Base-by-base conservation (phyloP, 2,797 vertebrate species). In the Okamejei kenojei region DNA sequence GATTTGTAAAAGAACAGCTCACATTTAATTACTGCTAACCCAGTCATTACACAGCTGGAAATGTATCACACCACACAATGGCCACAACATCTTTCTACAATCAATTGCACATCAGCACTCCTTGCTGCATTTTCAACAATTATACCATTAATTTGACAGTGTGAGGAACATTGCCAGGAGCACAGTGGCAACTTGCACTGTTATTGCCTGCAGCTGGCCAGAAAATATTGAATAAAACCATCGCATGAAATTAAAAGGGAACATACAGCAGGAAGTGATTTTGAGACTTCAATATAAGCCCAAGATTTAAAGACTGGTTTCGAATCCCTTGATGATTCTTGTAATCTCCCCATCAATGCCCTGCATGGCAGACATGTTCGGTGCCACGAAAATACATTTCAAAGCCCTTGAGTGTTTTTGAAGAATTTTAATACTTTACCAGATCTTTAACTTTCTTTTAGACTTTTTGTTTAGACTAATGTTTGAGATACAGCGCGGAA, bases 231-330 rank as follows among this genome's bases (percentile, higher is more conserved):
- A 61, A 84, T 84, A 13, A 84, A 84, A n/a, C 26, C 81, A n/a
- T 88, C 84, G 68, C n/a, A 88, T 88, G 2, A 88, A 68, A 68
- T 35, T 35, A 68, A 68, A 88, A 88, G 61, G 63, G 65, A 88
- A n/a, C 29, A 19, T 17, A 35, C 61, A 68, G 29, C 63, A 68
- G 84, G n/a, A 68, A 88, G 61, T 9, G 17, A 68, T 88, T 88
- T 32, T 9, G n/a, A 68, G 84, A 19, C 61, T 35, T 13, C 19
- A 68, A 88, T 68, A 29, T 21, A 88, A 88, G 21, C 17, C 61
- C 17, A 35, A n/a, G n/a, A 35, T 88, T 68, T 88, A 6, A 68
- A 32, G 17, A 88, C 17, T 35, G 65, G 63, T 19, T 68, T 6
- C 21, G 63, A 68, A 88, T 32, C 63, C 84, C 23, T 88, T 68